These are phyloP conservation scores for Neria commutata DNA, from an alignment of 2,888 invertebrate genomes.

Conservation along the genomic window DNA sequence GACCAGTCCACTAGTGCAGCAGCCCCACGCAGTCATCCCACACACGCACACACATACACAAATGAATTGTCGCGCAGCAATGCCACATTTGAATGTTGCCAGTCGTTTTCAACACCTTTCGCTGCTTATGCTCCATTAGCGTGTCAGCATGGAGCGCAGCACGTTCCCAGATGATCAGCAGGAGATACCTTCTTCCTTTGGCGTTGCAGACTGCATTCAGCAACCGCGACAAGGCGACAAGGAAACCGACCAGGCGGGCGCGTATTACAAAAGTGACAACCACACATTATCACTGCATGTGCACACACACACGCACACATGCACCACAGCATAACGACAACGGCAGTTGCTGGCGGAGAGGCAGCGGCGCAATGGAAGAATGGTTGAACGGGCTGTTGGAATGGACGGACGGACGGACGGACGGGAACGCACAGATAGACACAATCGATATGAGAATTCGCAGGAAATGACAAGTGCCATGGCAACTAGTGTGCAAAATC, in stretches of 20 bases:
- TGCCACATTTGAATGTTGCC: conserved; percentile 34
- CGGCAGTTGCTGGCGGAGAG: neutral
- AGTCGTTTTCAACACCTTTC: conserved; percentile 52
- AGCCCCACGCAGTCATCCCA: neutral
- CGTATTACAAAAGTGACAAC: neutral
- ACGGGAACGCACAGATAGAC: neutral
- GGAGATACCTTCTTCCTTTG: too few species aligned
- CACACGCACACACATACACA: conserved; percentile 14
- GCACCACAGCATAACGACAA: too few species aligned
- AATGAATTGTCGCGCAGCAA: neutral
- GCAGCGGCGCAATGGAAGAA: neutral
- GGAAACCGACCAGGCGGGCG: neutral
- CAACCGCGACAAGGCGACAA: neutral
- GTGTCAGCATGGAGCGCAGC: conserved; percentile 33
- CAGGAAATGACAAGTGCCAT: too few species aligned
- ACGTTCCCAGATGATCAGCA: neutral
- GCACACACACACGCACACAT: too few species aligned
- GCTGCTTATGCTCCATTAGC: conserved; percentile 54
- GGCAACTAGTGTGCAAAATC: too few species aligned
- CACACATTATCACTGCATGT: too few species aligned
- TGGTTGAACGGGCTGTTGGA: neutral
- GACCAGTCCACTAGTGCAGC: conserved; percentile 3
- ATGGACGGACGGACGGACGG: neutral
- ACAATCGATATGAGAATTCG: conserved; percentile 1
- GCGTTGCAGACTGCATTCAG: neutral